These are phyloP conservation scores for Lepilemur septentrionalis DNA, from an alignment of 2,797 vertebrate genomes.

Conservation along the genomic window DNA sequence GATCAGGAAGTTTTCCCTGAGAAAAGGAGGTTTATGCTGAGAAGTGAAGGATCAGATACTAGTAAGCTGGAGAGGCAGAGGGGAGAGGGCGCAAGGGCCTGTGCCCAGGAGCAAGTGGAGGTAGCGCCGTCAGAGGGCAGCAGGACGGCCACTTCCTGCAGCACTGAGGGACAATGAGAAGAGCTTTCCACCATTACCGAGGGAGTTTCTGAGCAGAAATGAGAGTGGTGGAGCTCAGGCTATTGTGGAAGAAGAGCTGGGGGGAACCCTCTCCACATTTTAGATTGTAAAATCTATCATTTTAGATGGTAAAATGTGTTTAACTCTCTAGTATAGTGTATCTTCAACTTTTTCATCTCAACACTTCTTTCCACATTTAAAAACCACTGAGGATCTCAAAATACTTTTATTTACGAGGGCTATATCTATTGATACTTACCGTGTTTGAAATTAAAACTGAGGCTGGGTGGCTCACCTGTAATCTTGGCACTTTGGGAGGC, in stretches of 20 bases:
- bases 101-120: not conserved
- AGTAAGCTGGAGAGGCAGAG: not conserved
- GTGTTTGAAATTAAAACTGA: not conserved
- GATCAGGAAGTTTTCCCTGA: not conserved
- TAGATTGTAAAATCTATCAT: too few relatives aligned
- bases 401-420: not conserved
- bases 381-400: not conserved
- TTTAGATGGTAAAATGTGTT: not conserved
- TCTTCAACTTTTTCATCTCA: not conserved
- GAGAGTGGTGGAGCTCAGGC: not conserved
- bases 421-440: not conserved
- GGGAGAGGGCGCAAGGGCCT: not conserved
- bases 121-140: not conserved
- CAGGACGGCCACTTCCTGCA: too few relatives aligned
- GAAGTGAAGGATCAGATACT: not conserved
- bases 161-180: not conserved
- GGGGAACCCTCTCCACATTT: not conserved
- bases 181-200: too few relatives aligned
- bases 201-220: not conserved
- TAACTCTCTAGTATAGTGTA: too few relatives aligned
- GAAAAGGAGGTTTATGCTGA: not conserved
- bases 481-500: not conserved
- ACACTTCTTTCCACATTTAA: not conserved
- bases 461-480: not conserved
- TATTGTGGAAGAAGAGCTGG: not conserved